Evolutionary conservation across 2,113 vertebrate genomes (phyloP).

Genomic region (Clarias macrocephalus): DNA sequence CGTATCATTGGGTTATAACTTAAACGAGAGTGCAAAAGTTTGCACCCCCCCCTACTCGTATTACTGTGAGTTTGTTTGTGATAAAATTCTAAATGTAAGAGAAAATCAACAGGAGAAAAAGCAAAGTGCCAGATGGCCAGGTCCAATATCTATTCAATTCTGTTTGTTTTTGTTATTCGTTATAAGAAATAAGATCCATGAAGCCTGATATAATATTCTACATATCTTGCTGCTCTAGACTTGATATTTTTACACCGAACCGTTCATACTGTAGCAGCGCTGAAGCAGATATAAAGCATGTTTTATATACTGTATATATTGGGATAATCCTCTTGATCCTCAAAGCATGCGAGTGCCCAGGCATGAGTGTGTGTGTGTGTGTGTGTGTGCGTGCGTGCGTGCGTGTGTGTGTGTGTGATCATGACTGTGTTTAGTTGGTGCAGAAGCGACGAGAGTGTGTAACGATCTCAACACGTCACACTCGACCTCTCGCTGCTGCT

Average conservation of each 20-base stretch:
- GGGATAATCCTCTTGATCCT: too few relatives aligned
- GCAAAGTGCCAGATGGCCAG: not conserved
- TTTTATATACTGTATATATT: too few relatives aligned
- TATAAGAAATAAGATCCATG: not conserved
- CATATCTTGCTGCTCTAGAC: not conserved
- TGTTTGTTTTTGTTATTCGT: not conserved
- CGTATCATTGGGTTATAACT: not conserved
- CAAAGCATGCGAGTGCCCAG: too few relatives aligned
- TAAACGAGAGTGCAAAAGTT: not conserved
- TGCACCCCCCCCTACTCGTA: not conserved
- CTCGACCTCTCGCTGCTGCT: conserved; percentile 10
- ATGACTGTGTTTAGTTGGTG: too few relatives aligned
- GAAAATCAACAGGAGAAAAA: not conserved
- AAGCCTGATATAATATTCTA: not conserved
- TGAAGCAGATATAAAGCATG: not conserved
- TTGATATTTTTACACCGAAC: not conserved
- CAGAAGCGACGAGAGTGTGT: conserved; percentile 5
- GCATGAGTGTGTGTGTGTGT: too few relatives aligned
- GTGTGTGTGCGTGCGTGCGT: not conserved
- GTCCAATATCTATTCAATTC: not conserved
- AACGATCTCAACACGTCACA: conserved; percentile 12
- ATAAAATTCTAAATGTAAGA: not conserved
- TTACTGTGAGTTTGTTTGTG: not conserved
- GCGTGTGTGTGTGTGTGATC: not conserved
- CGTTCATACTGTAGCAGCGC: not conserved